A percentile compares a stretch with the other conserved stretches of the same genome.
These are phyloP conservation scores for Microhierax caerulescens DNA, from an alignment of 2,797 vertebrate genomes.

Conservation along the genomic window DNA sequence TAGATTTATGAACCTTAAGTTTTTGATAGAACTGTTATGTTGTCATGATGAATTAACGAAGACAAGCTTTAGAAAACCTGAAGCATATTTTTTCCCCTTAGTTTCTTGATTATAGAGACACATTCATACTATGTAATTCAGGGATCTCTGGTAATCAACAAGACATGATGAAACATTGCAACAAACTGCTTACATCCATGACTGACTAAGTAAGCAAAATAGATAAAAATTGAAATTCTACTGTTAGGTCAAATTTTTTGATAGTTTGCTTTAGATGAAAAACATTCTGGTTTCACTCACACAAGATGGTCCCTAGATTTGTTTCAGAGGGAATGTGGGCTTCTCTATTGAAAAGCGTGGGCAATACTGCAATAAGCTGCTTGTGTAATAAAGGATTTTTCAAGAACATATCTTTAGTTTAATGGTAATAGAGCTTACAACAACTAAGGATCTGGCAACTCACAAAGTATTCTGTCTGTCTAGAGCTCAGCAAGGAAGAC, in stretches of 20 bases:
- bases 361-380: not conserved
- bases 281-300: not conserved
- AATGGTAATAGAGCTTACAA: not conserved
- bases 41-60: not conserved
- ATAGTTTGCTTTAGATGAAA: not conserved
- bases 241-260: not conserved
- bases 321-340: not conserved
- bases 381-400: constrained; percentile 9
- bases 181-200: not conserved
- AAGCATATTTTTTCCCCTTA: not conserved
- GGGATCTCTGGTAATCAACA: not conserved
- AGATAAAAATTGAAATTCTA: not conserved
- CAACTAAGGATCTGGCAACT: constrained; percentile 12
- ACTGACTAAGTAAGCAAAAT: not conserved
- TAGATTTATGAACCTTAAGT: not conserved
- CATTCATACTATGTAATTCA: not conserved
- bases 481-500: constrained; percentile 39
- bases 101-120: not conserved
- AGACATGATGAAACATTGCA: not conserved
- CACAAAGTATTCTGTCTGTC: constrained; percentile 3
- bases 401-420: not conserved
- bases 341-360: not conserved
- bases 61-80: not conserved
- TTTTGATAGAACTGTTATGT: not conserved
- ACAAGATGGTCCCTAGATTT: not conserved